Base-by-base conservation (phyloP, 2,797 vertebrate genomes). In the Urophycis tenuis region DNA sequence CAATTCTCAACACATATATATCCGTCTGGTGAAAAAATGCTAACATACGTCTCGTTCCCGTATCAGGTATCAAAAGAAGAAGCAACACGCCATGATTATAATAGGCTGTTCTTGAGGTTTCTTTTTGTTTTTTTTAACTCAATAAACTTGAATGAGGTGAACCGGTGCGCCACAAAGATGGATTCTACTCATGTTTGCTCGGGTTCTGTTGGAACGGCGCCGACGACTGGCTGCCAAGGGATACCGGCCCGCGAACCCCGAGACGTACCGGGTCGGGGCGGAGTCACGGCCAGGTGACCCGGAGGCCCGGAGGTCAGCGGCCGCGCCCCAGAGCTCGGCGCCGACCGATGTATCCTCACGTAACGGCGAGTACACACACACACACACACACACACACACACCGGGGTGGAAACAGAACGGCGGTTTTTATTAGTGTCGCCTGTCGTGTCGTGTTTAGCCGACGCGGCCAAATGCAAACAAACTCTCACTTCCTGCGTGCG, bases 401-500 rank as follows among this genome's bases (percentile, higher is more conserved):
- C n/a, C n/a, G n/a, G n/a, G n/a, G n/a, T n/a, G n/a, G n/a, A n/a
- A n/a, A n/a, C n/a, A n/a, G n/a, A n/a, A n/a, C n/a, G n/a, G n/a
- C n/a, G n/a, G n/a, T n/a, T 64, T 64, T 25, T 64, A 64, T 64
- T 12, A 29, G 60, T 11, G 60, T 29, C 60, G n/a, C 60, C 60
- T 12, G 60, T 25, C n/a, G n/a, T 29, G 60, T 64, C n/a, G n/a
- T 64, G 60, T 64, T 64, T 64, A 64, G 29, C 30, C 49, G 7
- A 53, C 6, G 12, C n/a, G 76, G 2, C 72, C 72, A 80, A 64
- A 74, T 34, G 12, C 60, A 77, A 83, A 78, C 74, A 77, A 78
- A 33, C 71, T 77, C 78, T 73, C 67, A 74, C 81, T 80, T 77
- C 69, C 72, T 81, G n/a, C 75, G 19, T 82, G 74, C 60, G 53